Conservation (phyloP, 2,797 vertebrate genomes). For the Muscicapa striata region DNA sequence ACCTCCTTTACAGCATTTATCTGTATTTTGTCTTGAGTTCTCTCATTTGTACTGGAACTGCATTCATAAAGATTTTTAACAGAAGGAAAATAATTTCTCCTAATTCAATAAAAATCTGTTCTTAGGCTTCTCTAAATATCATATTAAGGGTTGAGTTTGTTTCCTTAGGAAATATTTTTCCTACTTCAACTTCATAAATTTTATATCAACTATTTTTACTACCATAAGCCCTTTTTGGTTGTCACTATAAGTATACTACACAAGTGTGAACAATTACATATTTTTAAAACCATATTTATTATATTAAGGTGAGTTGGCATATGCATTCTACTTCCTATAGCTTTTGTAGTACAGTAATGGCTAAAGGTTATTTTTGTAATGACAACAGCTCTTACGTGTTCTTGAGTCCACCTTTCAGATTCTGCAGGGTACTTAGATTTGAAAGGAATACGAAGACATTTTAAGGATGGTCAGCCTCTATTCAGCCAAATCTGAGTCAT, state of each 20-base stretch:
- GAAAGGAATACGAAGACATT: background rate
- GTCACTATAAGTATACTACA: background rate
- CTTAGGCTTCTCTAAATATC: background rate
- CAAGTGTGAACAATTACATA: background rate
- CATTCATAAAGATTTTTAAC: background rate
- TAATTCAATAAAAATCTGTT: background rate
- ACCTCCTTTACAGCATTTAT: background rate
- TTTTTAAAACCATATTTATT: background rate
- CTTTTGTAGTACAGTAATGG: background rate
- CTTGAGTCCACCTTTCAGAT: background rate
- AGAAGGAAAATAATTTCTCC: background rate
- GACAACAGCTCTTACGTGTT: background rate
- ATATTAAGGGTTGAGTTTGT: background rate
- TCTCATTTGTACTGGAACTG: background rate
- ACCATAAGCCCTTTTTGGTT: background rate
- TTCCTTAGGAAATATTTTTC: background rate
- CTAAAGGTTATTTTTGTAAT: background rate
- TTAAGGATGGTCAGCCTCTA: background rate
- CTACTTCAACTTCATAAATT: background rate
- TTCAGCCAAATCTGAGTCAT: background rate
- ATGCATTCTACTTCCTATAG: background rate
- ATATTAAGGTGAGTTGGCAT: background rate
- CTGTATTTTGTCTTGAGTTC: background rate
- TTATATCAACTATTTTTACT: background rate
- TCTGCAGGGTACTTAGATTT: background rate